These are phyloP conservation scores for Falcaria lacertinaria DNA, from an alignment of 2,888 invertebrate genomes.

Conservation along the genomic window DNA sequence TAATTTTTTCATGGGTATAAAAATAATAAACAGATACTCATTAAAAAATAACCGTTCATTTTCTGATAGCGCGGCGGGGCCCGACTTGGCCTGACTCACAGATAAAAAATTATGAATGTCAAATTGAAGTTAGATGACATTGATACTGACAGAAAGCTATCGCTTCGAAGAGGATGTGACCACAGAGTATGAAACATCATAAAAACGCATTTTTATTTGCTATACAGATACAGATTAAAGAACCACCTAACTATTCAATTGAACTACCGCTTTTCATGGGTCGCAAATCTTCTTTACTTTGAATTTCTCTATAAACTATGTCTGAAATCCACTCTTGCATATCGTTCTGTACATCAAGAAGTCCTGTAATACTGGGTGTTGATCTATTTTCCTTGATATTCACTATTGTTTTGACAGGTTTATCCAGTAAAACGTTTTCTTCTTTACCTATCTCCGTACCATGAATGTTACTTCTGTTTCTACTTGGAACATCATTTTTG, in stretches of 20 bases:
- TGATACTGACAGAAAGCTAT: no score
- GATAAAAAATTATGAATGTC: no score
- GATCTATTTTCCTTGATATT: constrained; percentile 16
- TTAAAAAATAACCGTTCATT: no score
- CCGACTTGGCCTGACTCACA: no score
- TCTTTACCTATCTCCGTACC: constrained; percentile 11
- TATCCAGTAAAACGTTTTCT: neutral
- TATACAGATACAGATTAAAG: no score
- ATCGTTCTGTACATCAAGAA: constrained; percentile 3
- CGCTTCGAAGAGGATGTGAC: no score
- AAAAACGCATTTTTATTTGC: no score
- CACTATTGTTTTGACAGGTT: constrained; percentile 10
- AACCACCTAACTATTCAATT: neutral
- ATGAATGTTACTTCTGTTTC: constrained; percentile 6
- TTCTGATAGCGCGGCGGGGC: no score
- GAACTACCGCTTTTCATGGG: neutral
- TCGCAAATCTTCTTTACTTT: neutral
- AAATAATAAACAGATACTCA: no score
- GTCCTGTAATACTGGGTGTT: constrained; percentile 10
- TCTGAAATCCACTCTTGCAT: constrained; percentile 4
- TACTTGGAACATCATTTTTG: constrained; percentile 8
- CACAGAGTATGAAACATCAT: no score
- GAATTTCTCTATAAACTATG: neutral
- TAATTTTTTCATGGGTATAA: no score
- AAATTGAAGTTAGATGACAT: no score